phyloP scores from a whole-genome alignment of 2,797 vertebrate genomes.

The Poeciliopsis presidionis region DNA sequence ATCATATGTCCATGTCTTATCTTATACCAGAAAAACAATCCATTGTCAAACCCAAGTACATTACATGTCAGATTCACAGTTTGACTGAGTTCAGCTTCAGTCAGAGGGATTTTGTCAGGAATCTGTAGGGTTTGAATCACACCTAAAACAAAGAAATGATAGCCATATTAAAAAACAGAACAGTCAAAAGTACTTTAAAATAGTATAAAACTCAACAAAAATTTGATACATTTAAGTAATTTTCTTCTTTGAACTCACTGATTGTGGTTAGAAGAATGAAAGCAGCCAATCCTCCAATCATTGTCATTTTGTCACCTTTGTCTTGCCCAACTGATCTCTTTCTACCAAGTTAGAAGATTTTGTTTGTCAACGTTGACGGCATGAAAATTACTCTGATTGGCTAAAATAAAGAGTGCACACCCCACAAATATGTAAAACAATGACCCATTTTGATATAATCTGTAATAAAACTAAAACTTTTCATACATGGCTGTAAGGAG shows the following conservation, averaged over 20 bases:
- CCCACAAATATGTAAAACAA: constrained; percentile 16
- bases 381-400: constrained; percentile 48
- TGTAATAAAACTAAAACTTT: background rate
- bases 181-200: background rate
- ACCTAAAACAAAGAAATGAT: background rate
- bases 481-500: too few species aligned
- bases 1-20: constrained; percentile 27
- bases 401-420: constrained; percentile 27
- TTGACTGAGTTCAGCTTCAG: constrained; percentile 17
- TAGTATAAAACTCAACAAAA: background rate
- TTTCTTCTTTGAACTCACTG: constrained; percentile 28
- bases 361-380: constrained; percentile 3
- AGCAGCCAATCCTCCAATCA: constrained; percentile 7
- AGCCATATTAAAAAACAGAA: background rate
- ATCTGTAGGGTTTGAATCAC: background rate
- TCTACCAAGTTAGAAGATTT: constrained; percentile 36
- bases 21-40: constrained; percentile 44
- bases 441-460: constrained; percentile 9
- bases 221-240: background rate
- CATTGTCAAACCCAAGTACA: accelerated
- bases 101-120: constrained; percentile 10
- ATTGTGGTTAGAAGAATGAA: constrained; percentile 23
- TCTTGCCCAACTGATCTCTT: constrained; percentile 13
- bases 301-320: background rate
- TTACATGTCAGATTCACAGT: constrained; percentile 26